Base-by-base conservation (phyloP, 2,888 invertebrate genomes). In the Bruchidius siliquastri region DNA sequence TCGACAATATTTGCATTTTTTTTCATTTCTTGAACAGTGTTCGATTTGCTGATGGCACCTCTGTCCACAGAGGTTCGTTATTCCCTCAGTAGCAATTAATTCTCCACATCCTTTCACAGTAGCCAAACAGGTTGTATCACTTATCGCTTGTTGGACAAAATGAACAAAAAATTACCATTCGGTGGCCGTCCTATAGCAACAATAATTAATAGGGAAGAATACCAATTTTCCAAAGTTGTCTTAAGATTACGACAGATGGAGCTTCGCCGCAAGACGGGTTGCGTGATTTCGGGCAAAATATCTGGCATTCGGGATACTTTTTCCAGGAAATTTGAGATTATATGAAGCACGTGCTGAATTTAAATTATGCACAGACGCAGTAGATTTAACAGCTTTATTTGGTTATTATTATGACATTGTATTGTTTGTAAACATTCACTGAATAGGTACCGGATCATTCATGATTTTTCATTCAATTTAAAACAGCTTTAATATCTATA, bases 61-160 rank as follows among this genome's bases (percentile, higher is more conserved):
- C 49, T 18, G 26, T 8, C 26, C 8, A 26, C 26, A 26, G 49
- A 49, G 49, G 13, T 49, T 49, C 49, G 49, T 49, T 49, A 49
- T 49, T 49, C 49, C 49, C 18, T 8, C 49, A 49, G 49, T 18
- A 49, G 49, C 49, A 49, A 49, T 49, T 49, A 79, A 78, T 80
- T 69, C 74, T 74, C 72, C 75, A 76, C 79, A 79, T 80, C 79
- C 79, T 79, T 77, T 77, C 74, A 75, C 79, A 78, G 80, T 80
- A 80, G 83, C 82, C 82, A 82, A 85, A 85, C 85, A 82, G 85
- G 85, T 85, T 85, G 83, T 82, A 81, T 82, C 82, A 81, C 82
- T 83, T 83, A 79, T 77, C 82, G 80, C 81, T 80, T 81, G 79
- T 80, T 75, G 49, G 49, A 13, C 49, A 49, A 49, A 79, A 79